These are phyloP conservation scores for Allobates femoralis DNA, from an alignment of 2,797 vertebrate genomes.

Conservation along the genomic window DNA sequence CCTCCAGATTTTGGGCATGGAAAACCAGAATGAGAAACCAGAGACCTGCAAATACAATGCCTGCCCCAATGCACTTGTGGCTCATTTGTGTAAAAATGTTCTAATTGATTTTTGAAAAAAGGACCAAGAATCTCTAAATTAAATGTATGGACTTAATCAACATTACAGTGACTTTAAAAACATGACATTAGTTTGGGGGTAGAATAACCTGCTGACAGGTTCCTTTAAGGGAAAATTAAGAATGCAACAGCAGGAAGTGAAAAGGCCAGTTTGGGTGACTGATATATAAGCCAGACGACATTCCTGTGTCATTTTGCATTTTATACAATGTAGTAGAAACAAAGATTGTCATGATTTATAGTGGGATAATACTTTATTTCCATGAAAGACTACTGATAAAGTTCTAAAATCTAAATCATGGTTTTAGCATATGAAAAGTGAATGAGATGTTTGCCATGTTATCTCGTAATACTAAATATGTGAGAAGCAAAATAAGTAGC, in stretches of 20 bases:
- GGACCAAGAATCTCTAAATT: no score
- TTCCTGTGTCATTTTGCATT: slow-evolving; percentile 63
- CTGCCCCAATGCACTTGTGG: no score
- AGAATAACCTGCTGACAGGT: no score
- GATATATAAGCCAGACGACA: slow-evolving; percentile 51
- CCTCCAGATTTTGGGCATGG: no score
- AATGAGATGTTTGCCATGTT: not conserved
- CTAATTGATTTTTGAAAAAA: no score
- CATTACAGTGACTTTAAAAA: no score
- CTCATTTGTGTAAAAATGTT: no score
- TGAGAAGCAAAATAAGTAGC: not conserved
- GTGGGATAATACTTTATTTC: not conserved
- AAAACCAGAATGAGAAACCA: no score
- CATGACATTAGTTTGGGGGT: no score
- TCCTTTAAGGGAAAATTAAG: slow-evolving; percentile 5
- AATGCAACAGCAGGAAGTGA: slow-evolving; percentile 43
- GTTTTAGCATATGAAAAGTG: not conserved
- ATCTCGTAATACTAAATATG: not conserved
- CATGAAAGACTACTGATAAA: not conserved
- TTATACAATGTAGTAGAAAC: slow-evolving; percentile 57
- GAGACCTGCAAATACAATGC: no score
- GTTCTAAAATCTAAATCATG: not conserved
- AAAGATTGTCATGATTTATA: not conserved
- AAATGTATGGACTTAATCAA: no score
- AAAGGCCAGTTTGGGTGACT: slow-evolving; percentile 13